Evolutionary conservation across 2,797 vertebrate species (phyloP).

Genomic region (Sebastiscus albofasciatus): DNA sequence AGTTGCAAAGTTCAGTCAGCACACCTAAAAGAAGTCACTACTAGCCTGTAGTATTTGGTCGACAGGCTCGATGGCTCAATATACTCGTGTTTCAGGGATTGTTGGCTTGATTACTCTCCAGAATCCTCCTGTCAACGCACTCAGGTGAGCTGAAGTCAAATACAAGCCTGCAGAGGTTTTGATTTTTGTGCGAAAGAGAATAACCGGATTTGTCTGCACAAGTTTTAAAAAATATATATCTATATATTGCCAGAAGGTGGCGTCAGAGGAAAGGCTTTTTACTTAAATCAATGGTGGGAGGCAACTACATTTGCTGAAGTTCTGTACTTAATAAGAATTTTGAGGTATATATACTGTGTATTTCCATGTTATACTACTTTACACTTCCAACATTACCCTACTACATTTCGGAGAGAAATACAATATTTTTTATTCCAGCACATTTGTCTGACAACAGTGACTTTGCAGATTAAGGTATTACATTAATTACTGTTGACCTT

Average conservation of each 20-base stretch:
- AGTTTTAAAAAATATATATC: neutral
- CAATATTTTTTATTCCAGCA: neutral
- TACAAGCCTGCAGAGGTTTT: neutral
- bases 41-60: neutral
- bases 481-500: neutral
- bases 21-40: neutral
- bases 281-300: too few relatives aligned
- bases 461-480: neutral
- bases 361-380: too few relatives aligned
- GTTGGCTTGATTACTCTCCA: constrained; percentile 88
- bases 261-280: neutral
- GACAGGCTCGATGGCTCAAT: constrained; percentile 83
- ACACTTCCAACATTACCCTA: too few relatives aligned
- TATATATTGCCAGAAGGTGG: neutral
- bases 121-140: constrained; percentile 89
- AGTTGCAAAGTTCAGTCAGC: constrained; percentile 62
- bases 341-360: too few relatives aligned
- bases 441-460: neutral
- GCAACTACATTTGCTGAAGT: too few relatives aligned
- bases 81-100: constrained; percentile 54
- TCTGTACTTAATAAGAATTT: too few relatives aligned
- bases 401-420: too few relatives aligned
- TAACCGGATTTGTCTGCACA: too few relatives aligned
- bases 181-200: too few relatives aligned
- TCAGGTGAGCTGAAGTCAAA: constrained; percentile 83